These are phyloP conservation scores for Drosophila carrolli DNA, from an alignment of 1,140 invertebrate species.

Conservation along the genomic window DNA sequence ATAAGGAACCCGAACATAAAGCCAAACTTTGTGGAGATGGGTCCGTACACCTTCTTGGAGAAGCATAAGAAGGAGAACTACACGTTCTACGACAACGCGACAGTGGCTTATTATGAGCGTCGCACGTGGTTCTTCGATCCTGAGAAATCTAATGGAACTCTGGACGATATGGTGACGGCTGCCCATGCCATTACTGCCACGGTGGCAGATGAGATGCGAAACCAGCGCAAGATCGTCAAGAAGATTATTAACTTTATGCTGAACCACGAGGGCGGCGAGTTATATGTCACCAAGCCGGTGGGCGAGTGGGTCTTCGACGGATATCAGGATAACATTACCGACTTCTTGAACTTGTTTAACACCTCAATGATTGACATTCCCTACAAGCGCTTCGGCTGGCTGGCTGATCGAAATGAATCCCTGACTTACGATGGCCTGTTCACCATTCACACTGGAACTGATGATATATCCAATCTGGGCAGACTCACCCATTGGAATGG, in stretches of 20 bases:
- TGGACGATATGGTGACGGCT: conserved; percentile 90
- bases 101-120: conserved; percentile 91
- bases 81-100: conserved; percentile 91
- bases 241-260: conserved; percentile 86
- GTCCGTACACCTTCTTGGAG: conserved; percentile 88
- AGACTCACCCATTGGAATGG: conserved; percentile 89
- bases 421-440: conserved; percentile 90
- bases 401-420: conserved; percentile 91
- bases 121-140: conserved; percentile 90
- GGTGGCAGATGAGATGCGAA: conserved; percentile 86
- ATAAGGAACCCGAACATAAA: conserved; percentile 86
- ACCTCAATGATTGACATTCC: conserved; percentile 86
- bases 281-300: conserved; percentile 88
- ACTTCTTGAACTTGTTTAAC: conserved; percentile 87
- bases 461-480: conserved; percentile 88
- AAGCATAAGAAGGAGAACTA: conserved; percentile 87
- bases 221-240: conserved; percentile 84
- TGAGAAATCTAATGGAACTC: conserved; percentile 89
- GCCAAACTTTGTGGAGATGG: conserved; percentile 88
- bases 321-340: conserved; percentile 89
- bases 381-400: conserved; percentile 91
- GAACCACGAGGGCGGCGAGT: conserved; percentile 85
- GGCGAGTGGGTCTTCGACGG: conserved; percentile 90
- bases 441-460: conserved; percentile 89
- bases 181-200: conserved; percentile 92